Evolutionary conservation across 2,888 invertebrate genomes (phyloP).

Genomic region (Osmoderma eremita): DNA sequence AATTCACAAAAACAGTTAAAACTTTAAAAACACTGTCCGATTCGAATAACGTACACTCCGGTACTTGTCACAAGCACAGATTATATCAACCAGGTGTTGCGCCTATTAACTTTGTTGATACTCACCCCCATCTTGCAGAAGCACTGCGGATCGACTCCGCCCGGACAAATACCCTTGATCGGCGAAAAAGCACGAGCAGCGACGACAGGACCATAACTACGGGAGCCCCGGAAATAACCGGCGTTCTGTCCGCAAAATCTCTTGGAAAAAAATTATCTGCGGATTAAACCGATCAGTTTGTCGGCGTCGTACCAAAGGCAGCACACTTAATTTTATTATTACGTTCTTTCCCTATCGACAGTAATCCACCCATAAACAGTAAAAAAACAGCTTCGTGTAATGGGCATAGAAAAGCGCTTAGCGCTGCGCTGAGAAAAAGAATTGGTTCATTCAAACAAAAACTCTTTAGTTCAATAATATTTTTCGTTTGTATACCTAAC

Average conservation of each 20-base stretch:
- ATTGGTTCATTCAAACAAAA: too few species aligned
- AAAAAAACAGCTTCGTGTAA: not conserved
- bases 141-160: slow-evolving; percentile 61
- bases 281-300: slow-evolving; percentile 28
- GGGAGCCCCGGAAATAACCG: slow-evolving; percentile 53
- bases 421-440: too few species aligned
- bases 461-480: too few species aligned
- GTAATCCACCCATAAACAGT: slow-evolving; percentile 10
- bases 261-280: slow-evolving; percentile 28
- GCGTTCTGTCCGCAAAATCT: slow-evolving; percentile 44
- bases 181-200: slow-evolving; percentile 47
- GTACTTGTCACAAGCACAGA: slow-evolving; percentile 41
- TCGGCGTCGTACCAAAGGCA: not conserved
- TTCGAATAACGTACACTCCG: slow-evolving; percentile 26
- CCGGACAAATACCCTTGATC: slow-evolving; percentile 57
- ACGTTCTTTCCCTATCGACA: not conserved
- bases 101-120: slow-evolving; percentile 52
- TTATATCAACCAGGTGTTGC: slow-evolving; percentile 55
- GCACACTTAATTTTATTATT: not conserved
- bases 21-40: slow-evolving; percentile 23
- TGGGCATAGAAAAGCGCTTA: not conserved
- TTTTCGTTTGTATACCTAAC: too few species aligned
- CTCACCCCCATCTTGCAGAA: slow-evolving; percentile 56
- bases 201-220: slow-evolving; percentile 48
- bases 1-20: not conserved